Evolutionary conservation across 2,888 invertebrate species (phyloP), one percentile per base, ranked within the genome.

Genomic region (Drosophila tripunctata): DNA sequence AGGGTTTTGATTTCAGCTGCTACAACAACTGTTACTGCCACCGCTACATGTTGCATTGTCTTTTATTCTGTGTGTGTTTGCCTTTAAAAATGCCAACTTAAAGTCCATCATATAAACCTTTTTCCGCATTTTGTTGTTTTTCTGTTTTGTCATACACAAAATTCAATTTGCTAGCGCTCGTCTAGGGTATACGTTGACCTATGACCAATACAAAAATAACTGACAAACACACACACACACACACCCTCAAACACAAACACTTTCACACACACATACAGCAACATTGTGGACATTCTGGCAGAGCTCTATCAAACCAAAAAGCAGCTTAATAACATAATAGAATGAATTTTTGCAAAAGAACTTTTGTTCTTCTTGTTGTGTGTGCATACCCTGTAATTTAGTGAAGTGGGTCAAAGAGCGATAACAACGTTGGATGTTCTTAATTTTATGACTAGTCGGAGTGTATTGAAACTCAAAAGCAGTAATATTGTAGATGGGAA

Each of bases 241-340:
- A 44, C 14, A 30, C 22, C 45, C 44, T 30, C 14, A 12, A 15
- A 19, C 40, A 33, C 12, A 17, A 24, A 45, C 50, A 30, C 8
- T 17, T 30, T 21, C 31, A 31, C 44, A 17, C 44, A 45, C 15
- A 41, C 27, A 44, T 7, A 24, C 12, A 38, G 22, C 35, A 17
- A 54, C 55, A 36, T 27, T 58, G 38, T 65, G 52, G 35, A 64
- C 60, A 64, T 54, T 45, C 45, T 45, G 41, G 38, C 35, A 15
- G 24, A 41, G 60, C 44, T 50, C 43, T 38, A 43, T 45, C 31
- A 51, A 55, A 50, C 45, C 66, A 66, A 62, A 67, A 56, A 67
- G 62, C 56, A 67, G 67, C 63, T 67, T 67, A 67, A 63, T 63
- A 63, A 63, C 63, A 67, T 67, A 67, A 67, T 63, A 63, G 67